Conservation (phyloP, 92 coral and sea anemone species). For the Isaurus tuberculatus region DNA sequence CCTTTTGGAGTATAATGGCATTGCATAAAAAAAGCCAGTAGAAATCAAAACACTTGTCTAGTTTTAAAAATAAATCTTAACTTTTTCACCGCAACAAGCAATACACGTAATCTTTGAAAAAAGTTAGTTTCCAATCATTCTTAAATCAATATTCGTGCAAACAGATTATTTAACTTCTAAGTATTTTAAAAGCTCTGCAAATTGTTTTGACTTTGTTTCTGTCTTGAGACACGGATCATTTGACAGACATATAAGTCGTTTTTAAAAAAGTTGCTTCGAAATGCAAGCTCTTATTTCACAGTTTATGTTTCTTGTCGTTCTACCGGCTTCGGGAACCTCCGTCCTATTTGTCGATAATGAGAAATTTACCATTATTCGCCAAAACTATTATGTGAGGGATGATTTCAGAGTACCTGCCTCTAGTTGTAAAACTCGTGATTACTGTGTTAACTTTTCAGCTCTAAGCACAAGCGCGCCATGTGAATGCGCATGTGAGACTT, state of each 20-base stretch:
- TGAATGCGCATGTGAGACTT: conserved; percentile 6
- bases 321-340: neutral
- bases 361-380: neutral
- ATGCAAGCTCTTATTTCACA: neutral
- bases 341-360: neutral
- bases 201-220: too few species aligned
- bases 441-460: conserved; percentile 17
- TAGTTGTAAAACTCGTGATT: neutral
- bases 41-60: too few species aligned
- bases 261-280: neutral
- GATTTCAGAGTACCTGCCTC: conserved; percentile 2
- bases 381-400: conserved; percentile 24
- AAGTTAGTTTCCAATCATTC: too few species aligned
- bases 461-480: neutral
- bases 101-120: too few species aligned
- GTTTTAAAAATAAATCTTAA: too few species aligned
- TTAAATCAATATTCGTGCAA: too few species aligned
- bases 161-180: too few species aligned
- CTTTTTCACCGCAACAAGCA: too few species aligned
- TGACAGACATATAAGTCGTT: neutral
- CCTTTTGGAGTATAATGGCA: too few species aligned
- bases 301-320: neutral
- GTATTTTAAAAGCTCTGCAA: too few species aligned
- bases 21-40: too few species aligned
- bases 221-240: too few species aligned